Base-by-base conservation (phyloP, 2,113 vertebrate genomes). In the Psilopogon haemacephalus region DNA sequence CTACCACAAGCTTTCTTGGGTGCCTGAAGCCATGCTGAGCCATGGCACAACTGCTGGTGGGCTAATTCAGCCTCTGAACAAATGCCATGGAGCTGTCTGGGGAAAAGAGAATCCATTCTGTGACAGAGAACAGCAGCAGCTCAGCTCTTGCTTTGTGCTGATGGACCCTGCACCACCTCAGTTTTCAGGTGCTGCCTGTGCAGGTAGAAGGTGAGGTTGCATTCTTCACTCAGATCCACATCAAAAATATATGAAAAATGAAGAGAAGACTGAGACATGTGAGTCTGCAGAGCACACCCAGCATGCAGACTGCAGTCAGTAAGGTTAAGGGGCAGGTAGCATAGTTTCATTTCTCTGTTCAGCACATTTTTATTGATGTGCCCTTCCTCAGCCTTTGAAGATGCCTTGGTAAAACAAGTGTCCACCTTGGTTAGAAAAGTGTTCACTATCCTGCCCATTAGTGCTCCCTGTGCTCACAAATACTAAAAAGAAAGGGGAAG, bases 151-250 rank as follows among this genome's bases (percentile, higher is more conserved):
- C 46, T 48, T 48, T 23, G 46, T 48, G 46, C 46, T 48, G 58
- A 5, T 8, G 38, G 69, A 37, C 48, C 19, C 24, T 1, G 2
- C 0, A 7, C 23, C 3, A 1, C 65, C n/a, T 8, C 4, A 23
- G 15, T 32, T 30, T 65, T 48, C 65, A 12, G 1, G 8, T 13
- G 3, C 42, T 52, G 73, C 21, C 73, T 16, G n/a, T 2, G 46
- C 3, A 1, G 63, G 24, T 7, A 1, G 10, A 52, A 59, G 44
- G 9, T 24, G 5, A 38, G 52, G 58, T 15, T 23, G 55, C 4
- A 8, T n/a, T 62, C 58, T 14, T 11, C 58, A 15, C 9, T 37
- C 50, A 23, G 50, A 35, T 40, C 35, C 46, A 9, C 12, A 5
- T 3, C 46, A 48, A 48, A 48, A 20, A 48, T 48, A 11, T 48